phyloP scores from a whole-genome alignment of 2,888 invertebrate species.

The Minunthozetes semirufus region DNA sequence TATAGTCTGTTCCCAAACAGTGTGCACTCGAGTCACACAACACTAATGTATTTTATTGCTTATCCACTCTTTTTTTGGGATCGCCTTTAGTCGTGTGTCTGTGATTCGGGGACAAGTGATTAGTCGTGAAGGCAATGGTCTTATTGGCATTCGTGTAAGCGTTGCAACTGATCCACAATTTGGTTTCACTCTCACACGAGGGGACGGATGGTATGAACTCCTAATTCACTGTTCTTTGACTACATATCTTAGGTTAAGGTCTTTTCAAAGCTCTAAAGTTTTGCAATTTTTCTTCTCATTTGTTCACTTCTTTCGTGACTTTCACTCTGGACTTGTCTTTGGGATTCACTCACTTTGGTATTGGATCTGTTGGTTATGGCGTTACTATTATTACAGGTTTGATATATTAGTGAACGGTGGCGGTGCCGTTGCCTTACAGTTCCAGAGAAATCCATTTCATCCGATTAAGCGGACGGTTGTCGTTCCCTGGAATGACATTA shows the following conservation, averaged over 20 bases:
- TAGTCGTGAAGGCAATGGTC: constrained; percentile 79
- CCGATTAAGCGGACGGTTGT: constrained; percentile 78
- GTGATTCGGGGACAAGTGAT: constrained; percentile 93
- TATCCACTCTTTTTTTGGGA: neutral
- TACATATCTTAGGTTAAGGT: neutral
- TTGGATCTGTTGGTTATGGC: neutral
- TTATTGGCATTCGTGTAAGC: constrained; percentile 91
- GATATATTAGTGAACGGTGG: constrained; percentile 99
- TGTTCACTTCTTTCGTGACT: neutral
- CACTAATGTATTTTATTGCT: constrained; percentile 9
- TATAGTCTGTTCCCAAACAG: neutral
- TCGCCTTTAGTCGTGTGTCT: constrained; percentile 71
- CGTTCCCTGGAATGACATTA: constrained; percentile 94
- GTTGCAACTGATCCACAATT: constrained; percentile 81
- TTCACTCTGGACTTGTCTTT: neutral
- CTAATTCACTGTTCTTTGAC: neutral
- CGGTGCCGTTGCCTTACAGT: constrained; percentile 87
- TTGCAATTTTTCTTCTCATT: neutral
- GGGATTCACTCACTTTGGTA: neutral
- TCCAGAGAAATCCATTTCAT: constrained; percentile 83
- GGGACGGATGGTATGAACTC: constrained; percentile 45
- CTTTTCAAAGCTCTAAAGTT: neutral
- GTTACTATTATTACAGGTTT: constrained; percentile 56
- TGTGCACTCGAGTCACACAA: neutral
- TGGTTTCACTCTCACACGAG: constrained; percentile 78